Percentiles rank a stretch among this genome's conserved stretches.
Conservation (phyloP, 2,113 vertebrate species). For the Dicrurus megarhynchus region DNA sequence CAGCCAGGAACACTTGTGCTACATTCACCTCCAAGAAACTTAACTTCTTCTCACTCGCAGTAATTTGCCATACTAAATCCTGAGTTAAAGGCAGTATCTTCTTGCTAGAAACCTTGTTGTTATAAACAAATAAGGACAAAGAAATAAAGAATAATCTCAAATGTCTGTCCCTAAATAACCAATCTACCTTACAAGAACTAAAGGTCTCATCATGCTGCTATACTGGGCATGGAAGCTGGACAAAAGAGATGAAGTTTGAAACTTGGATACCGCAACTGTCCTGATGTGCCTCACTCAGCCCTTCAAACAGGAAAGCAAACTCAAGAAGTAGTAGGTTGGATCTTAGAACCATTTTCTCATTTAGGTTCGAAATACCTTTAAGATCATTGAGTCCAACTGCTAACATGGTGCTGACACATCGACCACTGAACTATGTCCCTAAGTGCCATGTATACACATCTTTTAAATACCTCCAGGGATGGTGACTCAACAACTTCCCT, state of each 20-base stretch:
- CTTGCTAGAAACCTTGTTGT: background rate
- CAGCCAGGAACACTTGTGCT: background rate
- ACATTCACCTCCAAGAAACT: background rate
- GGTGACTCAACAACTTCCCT: background rate
- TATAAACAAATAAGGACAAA: background rate
- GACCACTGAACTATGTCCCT: background rate
- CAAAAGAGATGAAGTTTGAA: background rate
- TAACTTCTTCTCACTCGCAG: background rate
- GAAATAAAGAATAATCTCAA: background rate
- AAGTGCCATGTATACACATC: background rate
- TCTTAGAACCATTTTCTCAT: background rate
- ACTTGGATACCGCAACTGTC: background rate
- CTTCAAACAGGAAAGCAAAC: background rate
- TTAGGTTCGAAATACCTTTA: background rate
- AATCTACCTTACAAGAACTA: background rate
- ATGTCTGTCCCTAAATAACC: background rate
- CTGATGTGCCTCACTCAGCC: background rate
- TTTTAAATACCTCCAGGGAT: background rate
- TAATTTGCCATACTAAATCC: background rate
- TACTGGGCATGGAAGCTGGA: background rate
- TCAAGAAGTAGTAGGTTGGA: background rate
- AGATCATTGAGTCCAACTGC: accelerated
- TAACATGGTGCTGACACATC: background rate
- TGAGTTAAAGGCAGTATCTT: background rate
- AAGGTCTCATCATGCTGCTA: background rate